phyloP scores from a whole-genome alignment of 2,888 invertebrate species.

The Nesidiocoris tenuis region DNA sequence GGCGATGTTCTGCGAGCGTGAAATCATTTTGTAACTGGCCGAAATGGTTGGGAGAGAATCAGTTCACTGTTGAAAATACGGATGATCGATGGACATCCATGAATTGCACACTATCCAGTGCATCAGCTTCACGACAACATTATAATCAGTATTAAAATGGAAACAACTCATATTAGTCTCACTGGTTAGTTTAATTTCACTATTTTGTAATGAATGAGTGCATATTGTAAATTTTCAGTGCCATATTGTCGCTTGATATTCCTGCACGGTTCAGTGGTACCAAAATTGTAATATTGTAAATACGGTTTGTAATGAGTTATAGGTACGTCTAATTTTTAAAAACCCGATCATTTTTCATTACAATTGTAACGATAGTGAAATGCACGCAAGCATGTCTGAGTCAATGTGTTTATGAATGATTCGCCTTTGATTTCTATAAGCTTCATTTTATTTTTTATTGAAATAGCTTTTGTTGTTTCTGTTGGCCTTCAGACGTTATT shows the following conservation, averaged over 20 bases:
- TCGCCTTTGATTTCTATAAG: too few relatives aligned
- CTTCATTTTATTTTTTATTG: too few relatives aligned
- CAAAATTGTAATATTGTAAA: slow-evolving; percentile 34
- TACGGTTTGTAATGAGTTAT: slow-evolving; percentile 23
- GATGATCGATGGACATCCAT: background rate
- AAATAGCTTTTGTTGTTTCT: too few relatives aligned
- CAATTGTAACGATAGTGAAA: background rate
- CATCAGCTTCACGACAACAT: slow-evolving; percentile 36
- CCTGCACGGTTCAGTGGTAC: slow-evolving; percentile 36
- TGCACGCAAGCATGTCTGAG: background rate
- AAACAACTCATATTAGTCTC: slow-evolving; percentile 25
- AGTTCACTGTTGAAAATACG: background rate
- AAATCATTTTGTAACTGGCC: too few relatives aligned
- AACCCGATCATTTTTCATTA: background rate
- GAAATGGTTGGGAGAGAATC: too few relatives aligned
- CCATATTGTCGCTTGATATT: slow-evolving; percentile 37
- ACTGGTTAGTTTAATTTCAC: slow-evolving; percentile 38
- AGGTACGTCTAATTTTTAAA: background rate
- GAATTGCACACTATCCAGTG: background rate
- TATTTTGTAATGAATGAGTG: slow-evolving; percentile 35
- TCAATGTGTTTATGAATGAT: background rate
- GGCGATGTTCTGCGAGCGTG: background rate
- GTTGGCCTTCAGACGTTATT: too few relatives aligned
- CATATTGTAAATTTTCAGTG: slow-evolving; percentile 36
- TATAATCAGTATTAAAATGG: slow-evolving; percentile 35